Evolutionary conservation across 2,797 vertebrate genomes (phyloP), one percentile per base, ranked within the genome.

Genomic region (Notolabrus celidotus): DNA sequence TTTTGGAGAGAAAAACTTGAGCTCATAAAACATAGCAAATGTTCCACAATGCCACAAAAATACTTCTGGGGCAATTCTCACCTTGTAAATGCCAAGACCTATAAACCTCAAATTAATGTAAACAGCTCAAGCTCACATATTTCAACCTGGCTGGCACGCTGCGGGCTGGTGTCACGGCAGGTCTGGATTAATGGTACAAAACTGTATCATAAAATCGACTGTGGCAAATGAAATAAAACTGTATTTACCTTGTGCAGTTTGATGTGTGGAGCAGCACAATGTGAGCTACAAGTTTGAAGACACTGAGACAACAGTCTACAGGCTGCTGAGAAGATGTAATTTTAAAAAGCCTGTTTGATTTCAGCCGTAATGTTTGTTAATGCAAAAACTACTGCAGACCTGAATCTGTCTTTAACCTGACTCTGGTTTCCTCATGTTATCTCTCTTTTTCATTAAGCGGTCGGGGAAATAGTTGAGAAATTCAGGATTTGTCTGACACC

Each of bases 61-160:
- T 65, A 81, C 70, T 71, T 67, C 39, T 78, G 41, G 46, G 59
- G 46, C 46, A 67, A 55, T 69, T 82, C 51, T 73, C 23, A 82
- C 76, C 43, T 78, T 68, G 46, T 80, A 85, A 83, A 87, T 82
- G 67, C 77, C 71, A 77, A 77, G 70, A 80, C 50, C 52, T 71
- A 49, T 80, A 68, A 67, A 82, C 27, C 41, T 73, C 29, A 76
- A 79, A 85, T 75, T 16, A 73, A 82, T 69, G 66, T 63, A 74
- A 66, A 86, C 66, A 75, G 60, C 56, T 77, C 27, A 16, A 59
- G 60, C 34, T 76, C 59, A 54, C 62, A 79, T 79, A 74, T 67
- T 63, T 82, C 64, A 79, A 52, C 25, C 51, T 2, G 7, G 16
- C 55, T 63, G 38, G 53, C 41, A 57, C 5, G 23, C 55, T 58